Percentiles rank a stretch among this genome's conserved stretches.
Evolutionary conservation across 2,113 vertebrate genomes (phyloP).

Genomic region (Clarias macrocephalus): DNA sequence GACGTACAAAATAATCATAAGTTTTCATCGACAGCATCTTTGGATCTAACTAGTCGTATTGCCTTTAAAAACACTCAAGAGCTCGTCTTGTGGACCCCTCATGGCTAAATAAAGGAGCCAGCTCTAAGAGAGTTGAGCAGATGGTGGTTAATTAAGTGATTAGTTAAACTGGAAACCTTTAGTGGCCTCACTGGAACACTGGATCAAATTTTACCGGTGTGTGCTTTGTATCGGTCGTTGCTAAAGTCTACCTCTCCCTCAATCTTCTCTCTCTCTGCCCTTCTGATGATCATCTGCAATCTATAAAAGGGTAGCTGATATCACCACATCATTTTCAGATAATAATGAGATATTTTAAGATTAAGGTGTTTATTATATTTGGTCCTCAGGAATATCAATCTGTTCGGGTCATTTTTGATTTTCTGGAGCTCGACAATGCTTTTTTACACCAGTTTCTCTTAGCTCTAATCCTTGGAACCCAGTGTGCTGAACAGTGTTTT

Average conservation of each 20-base stretch:
- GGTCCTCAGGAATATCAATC: neutral
- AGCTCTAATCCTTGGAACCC: neutral
- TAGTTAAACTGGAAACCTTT: neutral
- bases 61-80: neutral
- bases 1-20: neutral
- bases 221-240: neutral
- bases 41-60: neutral
- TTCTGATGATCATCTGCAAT: neutral
- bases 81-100: neutral
- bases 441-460: neutral
- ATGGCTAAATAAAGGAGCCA: neutral
- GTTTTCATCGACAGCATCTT: neutral
- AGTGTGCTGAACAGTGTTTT: neutral
- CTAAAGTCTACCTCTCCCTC: neutral
- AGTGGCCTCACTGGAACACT: neutral
- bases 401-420: neutral
- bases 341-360: neutral
- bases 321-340: neutral
- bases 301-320: neutral
- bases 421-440: neutral
- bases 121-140: neutral
- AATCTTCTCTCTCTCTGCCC: neutral
- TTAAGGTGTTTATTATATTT: neutral
- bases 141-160: neutral
- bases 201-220: neutral